Conservation (phyloP, 2,113 vertebrate genomes). For the Gnathonemus longibarbis region DNA sequence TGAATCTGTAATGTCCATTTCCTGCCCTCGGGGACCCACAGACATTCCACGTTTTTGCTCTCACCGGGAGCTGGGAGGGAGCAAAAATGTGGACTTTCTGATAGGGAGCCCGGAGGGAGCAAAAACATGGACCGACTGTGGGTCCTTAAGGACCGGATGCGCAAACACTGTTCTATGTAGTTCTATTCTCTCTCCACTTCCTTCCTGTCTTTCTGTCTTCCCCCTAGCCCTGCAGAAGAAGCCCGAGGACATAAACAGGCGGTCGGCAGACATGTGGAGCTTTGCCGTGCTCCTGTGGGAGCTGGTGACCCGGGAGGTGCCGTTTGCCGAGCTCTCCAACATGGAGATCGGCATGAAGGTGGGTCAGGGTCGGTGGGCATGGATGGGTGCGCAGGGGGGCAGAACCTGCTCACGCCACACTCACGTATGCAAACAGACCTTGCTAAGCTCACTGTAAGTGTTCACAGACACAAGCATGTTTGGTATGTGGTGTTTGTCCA, state of each 20-base stretch:
- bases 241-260: conserved; percentile 90
- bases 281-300: conserved; percentile 95
- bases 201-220: neutral
- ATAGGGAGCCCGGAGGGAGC: neutral
- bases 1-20: neutral
- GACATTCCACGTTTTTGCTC: neutral
- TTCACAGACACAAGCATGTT: neutral
- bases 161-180: neutral
- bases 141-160: neutral
- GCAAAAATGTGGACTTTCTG: neutral
- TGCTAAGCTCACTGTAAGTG: neutral
- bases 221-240: conserved; percentile 76
- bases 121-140: neutral
- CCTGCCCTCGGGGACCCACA: neutral
- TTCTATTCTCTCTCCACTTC: neutral
- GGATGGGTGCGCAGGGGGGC: neutral
- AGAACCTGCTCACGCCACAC: neutral
- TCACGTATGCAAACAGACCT: neutral
- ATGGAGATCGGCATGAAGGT: conserved; percentile 99
- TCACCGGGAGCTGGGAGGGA: neutral
- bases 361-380: neutral
- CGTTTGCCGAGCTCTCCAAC: conserved; percentile 92
- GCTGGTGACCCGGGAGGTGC: conserved; percentile 91
- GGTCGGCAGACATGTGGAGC: conserved; percentile 97
- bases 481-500: neutral